phyloP scores from a whole-genome alignment of 2,888 invertebrate genomes.

The Chrysina gloriosa region DNA sequence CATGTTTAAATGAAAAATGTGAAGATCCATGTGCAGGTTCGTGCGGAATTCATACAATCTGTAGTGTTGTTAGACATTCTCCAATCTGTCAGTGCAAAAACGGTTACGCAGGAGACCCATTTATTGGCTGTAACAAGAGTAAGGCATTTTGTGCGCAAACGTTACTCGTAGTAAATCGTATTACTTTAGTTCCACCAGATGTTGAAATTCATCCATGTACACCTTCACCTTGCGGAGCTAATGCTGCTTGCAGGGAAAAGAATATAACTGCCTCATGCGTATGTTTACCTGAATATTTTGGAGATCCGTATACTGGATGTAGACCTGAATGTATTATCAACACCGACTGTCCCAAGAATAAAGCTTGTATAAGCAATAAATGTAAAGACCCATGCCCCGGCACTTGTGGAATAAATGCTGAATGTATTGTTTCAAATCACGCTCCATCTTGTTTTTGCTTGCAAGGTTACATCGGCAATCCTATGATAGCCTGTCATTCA shows the following conservation, averaged over 20 bases:
- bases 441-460: conserved; percentile 84
- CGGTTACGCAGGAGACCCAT: conserved; percentile 87
- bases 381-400: conserved; percentile 87
- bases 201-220: conserved; percentile 83
- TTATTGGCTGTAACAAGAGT: conserved; percentile 73
- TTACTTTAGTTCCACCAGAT: conserved; percentile 60
- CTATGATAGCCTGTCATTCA: conserved; percentile 67
- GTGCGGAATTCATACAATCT: conserved; percentile 82
- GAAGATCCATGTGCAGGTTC: conserved; percentile 87
- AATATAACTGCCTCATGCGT: conserved; percentile 86
- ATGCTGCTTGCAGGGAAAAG: conserved; percentile 84
- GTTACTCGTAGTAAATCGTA: conserved; percentile 63
- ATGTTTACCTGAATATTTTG: conserved; percentile 84
- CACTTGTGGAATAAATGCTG: conserved; percentile 83
- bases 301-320: conserved; percentile 89
- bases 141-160: background rate
- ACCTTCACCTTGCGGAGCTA: conserved; percentile 88
- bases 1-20: conserved; percentile 86
- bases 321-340: conserved; percentile 88
- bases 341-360: conserved; percentile 80
- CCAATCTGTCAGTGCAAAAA: conserved; percentile 85
- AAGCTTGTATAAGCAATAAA: conserved; percentile 86
- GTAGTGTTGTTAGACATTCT: conserved; percentile 84
- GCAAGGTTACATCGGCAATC: conserved; percentile 83
- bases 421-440: conserved; percentile 84